Percentiles rank a stretch among this genome's conserved stretches.
phyloP scores from a whole-genome alignment of 2,797 vertebrate species.

The Austrolebias charrua region DNA sequence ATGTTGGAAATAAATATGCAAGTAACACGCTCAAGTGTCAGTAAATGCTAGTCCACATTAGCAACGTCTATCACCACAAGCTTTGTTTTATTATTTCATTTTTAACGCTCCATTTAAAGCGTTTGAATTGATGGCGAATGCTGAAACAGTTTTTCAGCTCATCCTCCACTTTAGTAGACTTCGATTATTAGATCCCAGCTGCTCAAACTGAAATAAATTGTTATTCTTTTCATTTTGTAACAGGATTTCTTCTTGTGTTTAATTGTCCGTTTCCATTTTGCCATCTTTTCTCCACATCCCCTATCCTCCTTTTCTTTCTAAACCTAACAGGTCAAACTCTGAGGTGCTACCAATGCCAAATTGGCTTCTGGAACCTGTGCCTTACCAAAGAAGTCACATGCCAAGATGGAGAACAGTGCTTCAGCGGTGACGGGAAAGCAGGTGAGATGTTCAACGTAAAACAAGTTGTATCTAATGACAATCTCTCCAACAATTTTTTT shows the following conservation, averaged over 20 bases:
- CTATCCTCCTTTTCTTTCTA: background rate
- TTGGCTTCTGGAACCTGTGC: conserved; percentile 50
- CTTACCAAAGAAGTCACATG: conserved; percentile 23
- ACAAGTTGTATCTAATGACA: background rate
- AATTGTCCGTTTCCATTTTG: background rate
- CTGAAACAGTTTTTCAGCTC: no score
- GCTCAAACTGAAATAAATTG: no score
- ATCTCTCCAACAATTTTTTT: background rate
- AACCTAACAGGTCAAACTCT: conserved; percentile 66
- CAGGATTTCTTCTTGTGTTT: background rate
- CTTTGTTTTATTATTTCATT: background rate
- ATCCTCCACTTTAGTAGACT: no score
- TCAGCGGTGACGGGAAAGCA: conserved; percentile 59
- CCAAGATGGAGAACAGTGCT: background rate
- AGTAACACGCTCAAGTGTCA: no score
- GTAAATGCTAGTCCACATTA: no score
- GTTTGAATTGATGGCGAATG: no score
- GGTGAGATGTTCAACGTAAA: conserved; percentile 48
- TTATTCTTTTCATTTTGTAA: background rate
- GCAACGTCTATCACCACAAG: background rate
- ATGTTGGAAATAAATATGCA: no score
- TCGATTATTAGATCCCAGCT: no score
- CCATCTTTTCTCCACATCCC: no score
- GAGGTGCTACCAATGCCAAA: conserved; percentile 64
- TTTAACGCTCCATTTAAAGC: no score